phyloP scores from a whole-genome alignment of 2,888 invertebrate species.

The Sylvicola cinctus region DNA sequence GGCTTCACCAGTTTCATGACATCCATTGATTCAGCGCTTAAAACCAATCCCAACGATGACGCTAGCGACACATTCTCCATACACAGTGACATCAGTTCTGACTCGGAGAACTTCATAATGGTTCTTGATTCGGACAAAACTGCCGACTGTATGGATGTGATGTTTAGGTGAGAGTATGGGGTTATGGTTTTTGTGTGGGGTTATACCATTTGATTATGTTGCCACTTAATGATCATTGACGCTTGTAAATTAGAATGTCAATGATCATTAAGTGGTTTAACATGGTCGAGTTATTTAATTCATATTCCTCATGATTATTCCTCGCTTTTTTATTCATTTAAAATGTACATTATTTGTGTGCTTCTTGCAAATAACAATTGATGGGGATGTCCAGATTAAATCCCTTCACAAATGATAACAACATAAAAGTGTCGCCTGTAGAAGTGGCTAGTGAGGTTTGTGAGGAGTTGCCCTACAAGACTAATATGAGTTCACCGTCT shows the following conservation, averaged over 20 bases:
- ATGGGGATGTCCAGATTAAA: no score
- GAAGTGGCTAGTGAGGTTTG: conserved; percentile 73
- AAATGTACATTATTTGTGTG: no score
- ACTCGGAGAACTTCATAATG: conserved; percentile 70
- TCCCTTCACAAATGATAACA: conserved; percentile 28
- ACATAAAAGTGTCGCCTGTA: conserved; percentile 20
- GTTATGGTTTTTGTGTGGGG: no score
- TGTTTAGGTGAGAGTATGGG: conserved; percentile 37
- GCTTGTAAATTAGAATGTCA: no score
- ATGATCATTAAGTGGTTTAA: no score
- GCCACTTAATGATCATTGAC: no score
- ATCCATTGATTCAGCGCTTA: conserved; percentile 62
- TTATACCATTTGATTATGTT: no score
- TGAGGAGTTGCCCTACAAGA: conserved; percentile 37
- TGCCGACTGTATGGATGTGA: conserved; percentile 45
- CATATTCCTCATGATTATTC: no score
- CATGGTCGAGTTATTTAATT: no score
- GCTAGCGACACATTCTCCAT: conserved; percentile 54
- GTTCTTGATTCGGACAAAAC: conserved; percentile 43
- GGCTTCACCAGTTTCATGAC: conserved; percentile 67
- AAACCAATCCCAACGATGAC: conserved; percentile 43
- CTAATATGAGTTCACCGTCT: conserved; percentile 56
- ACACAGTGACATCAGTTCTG: conserved; percentile 67
- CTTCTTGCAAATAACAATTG: no score
- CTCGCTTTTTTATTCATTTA: no score